Conservation (phyloP, 2,113 vertebrate species). For the Rhipidura dahli region DNA sequence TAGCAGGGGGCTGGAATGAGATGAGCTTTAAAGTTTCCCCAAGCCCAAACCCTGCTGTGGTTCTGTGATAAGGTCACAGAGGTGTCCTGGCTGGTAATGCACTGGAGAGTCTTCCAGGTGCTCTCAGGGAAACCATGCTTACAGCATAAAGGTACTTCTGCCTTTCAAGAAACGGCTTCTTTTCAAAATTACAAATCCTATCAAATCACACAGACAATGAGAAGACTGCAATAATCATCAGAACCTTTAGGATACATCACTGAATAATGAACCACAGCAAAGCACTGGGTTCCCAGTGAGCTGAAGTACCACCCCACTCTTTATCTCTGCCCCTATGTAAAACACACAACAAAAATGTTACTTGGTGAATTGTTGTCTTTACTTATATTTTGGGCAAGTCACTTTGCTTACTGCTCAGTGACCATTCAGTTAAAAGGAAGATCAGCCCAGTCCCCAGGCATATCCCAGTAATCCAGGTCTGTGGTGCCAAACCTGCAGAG, state of each 20-base stretch:
- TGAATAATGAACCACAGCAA: background rate
- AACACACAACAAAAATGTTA: background rate
- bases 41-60: background rate
- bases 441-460: background rate
- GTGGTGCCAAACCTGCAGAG: background rate
- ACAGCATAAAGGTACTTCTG: background rate
- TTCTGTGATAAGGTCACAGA: background rate
- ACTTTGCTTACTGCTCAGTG: background rate
- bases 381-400: background rate
- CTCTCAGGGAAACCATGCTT: background rate
- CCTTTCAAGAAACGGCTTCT: background rate
- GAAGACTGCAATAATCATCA: background rate
- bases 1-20: background rate
- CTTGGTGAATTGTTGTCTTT: background rate
- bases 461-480: background rate
- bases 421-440: background rate
- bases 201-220: background rate
- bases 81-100: accelerated
- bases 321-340: background rate
- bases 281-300: background rate
- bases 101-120: background rate
- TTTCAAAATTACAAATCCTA: background rate
- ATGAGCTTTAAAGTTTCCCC: background rate
- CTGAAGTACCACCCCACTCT: background rate
- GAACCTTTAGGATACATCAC: background rate